phyloP scores from a whole-genome alignment of 2,797 vertebrate species.

The Craterocephalus amniculus region DNA sequence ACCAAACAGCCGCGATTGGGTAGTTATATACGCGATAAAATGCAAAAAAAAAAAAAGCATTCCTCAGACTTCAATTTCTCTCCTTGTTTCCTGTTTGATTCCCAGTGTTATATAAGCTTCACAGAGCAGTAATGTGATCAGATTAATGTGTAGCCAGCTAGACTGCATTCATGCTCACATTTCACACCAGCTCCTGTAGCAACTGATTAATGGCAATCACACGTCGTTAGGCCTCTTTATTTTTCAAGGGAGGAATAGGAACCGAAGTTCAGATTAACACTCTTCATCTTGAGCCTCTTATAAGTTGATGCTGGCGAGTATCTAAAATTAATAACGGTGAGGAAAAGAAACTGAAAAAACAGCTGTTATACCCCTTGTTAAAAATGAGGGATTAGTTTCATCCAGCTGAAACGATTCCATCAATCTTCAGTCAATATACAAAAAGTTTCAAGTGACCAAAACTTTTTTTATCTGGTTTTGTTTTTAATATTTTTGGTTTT shows the following conservation, averaged over 20 bases:
- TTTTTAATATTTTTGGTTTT: no score
- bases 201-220: constrained; percentile 5
- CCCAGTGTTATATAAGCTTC: constrained; percentile 27
- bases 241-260: constrained; percentile 4
- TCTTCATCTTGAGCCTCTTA: constrained; percentile 28
- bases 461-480: no score
- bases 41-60: constrained; percentile 43
- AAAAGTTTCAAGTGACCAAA: neutral
- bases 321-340: neutral
- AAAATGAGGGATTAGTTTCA: neutral
- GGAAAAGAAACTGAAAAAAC: neutral
- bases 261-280: constrained; percentile 15
- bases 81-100: constrained; percentile 23
- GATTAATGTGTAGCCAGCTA: constrained; percentile 16
- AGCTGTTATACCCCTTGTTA: neutral
- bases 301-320: constrained; percentile 29
- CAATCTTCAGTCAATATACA: no score
- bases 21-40: constrained; percentile 1
- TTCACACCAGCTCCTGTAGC: neutral
- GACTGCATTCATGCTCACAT: constrained; percentile 2
- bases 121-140: constrained; percentile 26
- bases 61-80: constrained; percentile 48
- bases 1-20: constrained; percentile 41
- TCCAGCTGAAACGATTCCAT: no score
- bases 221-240: constrained; percentile 4